These are phyloP conservation scores for Siphlonurus alternatus DNA, from an alignment of 2,888 invertebrate species.

Conservation along the genomic window DNA sequence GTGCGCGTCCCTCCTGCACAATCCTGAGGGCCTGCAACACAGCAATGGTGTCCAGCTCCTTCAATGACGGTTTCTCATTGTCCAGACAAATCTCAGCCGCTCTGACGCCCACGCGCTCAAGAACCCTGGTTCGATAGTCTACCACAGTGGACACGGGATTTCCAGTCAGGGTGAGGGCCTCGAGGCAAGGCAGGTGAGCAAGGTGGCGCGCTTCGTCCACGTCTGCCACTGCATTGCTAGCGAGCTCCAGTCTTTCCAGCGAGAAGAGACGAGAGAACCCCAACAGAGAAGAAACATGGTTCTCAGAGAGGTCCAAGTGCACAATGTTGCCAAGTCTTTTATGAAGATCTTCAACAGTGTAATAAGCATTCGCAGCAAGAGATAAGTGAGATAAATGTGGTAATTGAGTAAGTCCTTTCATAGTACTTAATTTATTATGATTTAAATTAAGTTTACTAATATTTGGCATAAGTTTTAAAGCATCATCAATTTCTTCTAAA, in stretches of 20 bases:
- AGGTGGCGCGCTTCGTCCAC: constrained; percentile 68
- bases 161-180: constrained; percentile 69
- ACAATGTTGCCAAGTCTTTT: constrained; percentile 75
- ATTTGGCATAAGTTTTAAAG: constrained; percentile 57
- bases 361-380: constrained; percentile 61
- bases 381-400: constrained; percentile 60
- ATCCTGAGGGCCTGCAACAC: constrained; percentile 74
- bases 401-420: constrained; percentile 61
- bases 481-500: constrained; percentile 59
- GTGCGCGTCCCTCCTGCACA: constrained; percentile 49
- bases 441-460: constrained; percentile 54
- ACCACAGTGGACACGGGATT: constrained; percentile 74
- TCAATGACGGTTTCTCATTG: constrained; percentile 68
- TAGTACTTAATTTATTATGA: constrained; percentile 56
- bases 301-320: constrained; percentile 70
- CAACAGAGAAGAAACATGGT: constrained; percentile 50
- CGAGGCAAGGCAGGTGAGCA: constrained; percentile 68
- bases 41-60: constrained; percentile 82
- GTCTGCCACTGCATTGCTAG: constrained; percentile 65
- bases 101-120: constrained; percentile 72
- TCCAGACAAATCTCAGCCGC: constrained; percentile 74
- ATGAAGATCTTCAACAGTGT: constrained; percentile 46
- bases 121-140: constrained; percentile 80
- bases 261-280: constrained; percentile 75
- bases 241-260: constrained; percentile 67